Percentiles rank a stretch among this genome's conserved stretches.
These are phyloP conservation scores for Brachirus orientalis DNA, from an alignment of 2,113 vertebrate species.

Conservation along the genomic window DNA sequence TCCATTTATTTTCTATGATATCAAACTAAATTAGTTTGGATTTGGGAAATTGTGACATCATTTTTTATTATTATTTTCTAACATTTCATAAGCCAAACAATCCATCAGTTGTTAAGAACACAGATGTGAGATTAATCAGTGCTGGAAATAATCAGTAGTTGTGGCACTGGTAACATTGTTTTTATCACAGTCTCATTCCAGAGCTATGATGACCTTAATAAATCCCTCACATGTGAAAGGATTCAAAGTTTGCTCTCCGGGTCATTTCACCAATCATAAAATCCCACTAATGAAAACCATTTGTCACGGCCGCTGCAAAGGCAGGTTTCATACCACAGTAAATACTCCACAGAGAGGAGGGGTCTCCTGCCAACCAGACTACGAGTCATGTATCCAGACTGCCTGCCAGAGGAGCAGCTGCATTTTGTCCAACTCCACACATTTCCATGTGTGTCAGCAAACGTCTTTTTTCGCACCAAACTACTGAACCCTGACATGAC, in stretches of 20 bases:
- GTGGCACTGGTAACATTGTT: not conserved
- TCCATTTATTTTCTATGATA: too few relatives aligned
- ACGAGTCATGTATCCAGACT: constrained; percentile 7
- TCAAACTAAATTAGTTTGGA: too few relatives aligned
- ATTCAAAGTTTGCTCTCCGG: constrained; percentile 22
- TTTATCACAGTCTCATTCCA: constrained; percentile 8
- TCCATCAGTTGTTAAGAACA: not conserved
- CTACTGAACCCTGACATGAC: constrained; percentile 41
- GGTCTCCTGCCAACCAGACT: constrained; percentile 42
- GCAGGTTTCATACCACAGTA: constrained; percentile 44
- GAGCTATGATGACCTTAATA: constrained; percentile 10
- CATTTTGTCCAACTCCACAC: constrained; percentile 13
- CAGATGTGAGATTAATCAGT: not conserved
- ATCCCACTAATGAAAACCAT: constrained; percentile 61
- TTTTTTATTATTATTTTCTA: too few relatives aligned
- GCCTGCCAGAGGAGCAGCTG: constrained; percentile 30
- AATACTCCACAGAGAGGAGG: constrained; percentile 36
- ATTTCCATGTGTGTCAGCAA: constrained; percentile 62
- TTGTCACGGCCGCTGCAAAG: constrained; percentile 33
- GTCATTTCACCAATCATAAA: constrained; percentile 59
- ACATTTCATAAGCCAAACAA: too few relatives aligned
- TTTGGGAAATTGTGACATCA: too few relatives aligned
- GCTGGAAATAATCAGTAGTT: not conserved
- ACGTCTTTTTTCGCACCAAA: constrained; percentile 38
- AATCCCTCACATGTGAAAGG: constrained; percentile 40